Evolutionary conservation across 2,888 invertebrate genomes (phyloP), one percentile per base, ranked within the genome.

Genomic region (Homarus gammarus): DNA sequence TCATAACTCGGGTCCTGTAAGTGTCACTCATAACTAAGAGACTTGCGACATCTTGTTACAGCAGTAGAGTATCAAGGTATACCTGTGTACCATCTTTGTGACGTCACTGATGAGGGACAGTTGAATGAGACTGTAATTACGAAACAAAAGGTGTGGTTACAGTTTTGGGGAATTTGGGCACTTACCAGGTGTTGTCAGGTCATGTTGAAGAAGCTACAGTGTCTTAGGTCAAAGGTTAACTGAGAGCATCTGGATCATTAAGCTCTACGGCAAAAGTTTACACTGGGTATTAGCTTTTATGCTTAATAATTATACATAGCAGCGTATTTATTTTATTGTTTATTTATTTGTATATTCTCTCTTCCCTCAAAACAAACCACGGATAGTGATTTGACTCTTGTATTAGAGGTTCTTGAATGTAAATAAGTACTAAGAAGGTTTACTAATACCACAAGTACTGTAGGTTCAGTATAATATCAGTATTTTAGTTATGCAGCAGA

Each of bases 301-400:
- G 64, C 64, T 64, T 64, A 27, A 10, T n/a, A 22, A 64, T 27
- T 27, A 64, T 64, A 8, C n/a, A 64, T 64, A 64, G 64, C 64
- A 64, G 64, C 49, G 18, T 75, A 75, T 75, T 75, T 73, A 73
- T 73, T 73, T 75, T 44, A n/a, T n/a, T 33, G 27, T 5, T 75
- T 44, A 75, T 75, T 75, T 75, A 44, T 75, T n/a, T 44, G 49
- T 44, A 44, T 44, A 22, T 38, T 40, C 15, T 40, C 40, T 27
- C 18, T 75, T n/a, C n/a, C 40, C 12, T 36, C 40, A 18, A n/a
- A n/a, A n/a, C 22, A 56, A 56, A 18, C 22, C 56, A 56, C 56
- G 6, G 10, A 49, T 49, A 56, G 56, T 36, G 33, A 70, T 5
- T 70, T 5, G 15, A 31, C 5, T 6, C 70, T 15, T 40, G 6